Evolutionary conservation across 2,888 invertebrate species (phyloP).

Genomic region (Diadegma fenestrale): DNA sequence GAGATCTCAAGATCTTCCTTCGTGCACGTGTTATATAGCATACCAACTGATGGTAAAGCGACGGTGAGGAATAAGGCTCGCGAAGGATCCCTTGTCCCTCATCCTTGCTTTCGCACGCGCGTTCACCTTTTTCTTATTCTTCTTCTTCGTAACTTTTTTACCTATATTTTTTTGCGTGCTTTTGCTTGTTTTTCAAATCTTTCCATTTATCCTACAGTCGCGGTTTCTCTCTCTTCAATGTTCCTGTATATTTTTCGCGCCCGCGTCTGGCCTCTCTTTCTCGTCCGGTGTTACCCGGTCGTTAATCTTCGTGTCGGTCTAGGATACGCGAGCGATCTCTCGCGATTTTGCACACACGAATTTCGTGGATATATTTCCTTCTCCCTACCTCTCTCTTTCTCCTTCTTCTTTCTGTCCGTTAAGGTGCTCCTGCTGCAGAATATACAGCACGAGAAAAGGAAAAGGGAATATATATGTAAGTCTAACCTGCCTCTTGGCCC

Average conservation of each 20-base stretch:
- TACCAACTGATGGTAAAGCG: constrained; percentile 60
- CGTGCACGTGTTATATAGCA: constrained; percentile 36
- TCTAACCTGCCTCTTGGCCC: constrained; percentile 50
- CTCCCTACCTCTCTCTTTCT: background rate
- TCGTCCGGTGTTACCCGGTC: constrained; percentile 63
- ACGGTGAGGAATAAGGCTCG: constrained; percentile 42
- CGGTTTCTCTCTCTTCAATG: constrained; percentile 41
- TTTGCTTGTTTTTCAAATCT: constrained; percentile 35
- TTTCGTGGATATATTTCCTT: constrained; percentile 44
- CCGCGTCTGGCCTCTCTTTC: constrained; percentile 41
- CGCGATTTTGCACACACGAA: constrained; percentile 65
- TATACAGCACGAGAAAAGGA: constrained; percentile 42
- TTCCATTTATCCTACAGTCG: constrained; percentile 40
- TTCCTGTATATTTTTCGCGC: constrained; percentile 51
- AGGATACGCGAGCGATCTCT: constrained; percentile 67
- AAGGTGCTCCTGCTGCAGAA: constrained; percentile 30
- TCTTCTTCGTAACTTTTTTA: constrained; percentile 28
- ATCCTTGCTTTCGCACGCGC: constrained; percentile 61
- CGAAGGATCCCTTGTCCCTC: constrained; percentile 65
- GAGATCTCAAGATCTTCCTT: constrained; percentile 62
- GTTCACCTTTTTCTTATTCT: constrained; percentile 61
- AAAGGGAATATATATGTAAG: constrained; percentile 43
- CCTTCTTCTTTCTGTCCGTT: background rate
- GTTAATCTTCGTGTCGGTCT: constrained; percentile 70
- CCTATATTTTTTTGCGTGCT: constrained; percentile 34